Base-by-base conservation (phyloP, 2,797 vertebrate genomes). In the Anguilla anguilla region DNA sequence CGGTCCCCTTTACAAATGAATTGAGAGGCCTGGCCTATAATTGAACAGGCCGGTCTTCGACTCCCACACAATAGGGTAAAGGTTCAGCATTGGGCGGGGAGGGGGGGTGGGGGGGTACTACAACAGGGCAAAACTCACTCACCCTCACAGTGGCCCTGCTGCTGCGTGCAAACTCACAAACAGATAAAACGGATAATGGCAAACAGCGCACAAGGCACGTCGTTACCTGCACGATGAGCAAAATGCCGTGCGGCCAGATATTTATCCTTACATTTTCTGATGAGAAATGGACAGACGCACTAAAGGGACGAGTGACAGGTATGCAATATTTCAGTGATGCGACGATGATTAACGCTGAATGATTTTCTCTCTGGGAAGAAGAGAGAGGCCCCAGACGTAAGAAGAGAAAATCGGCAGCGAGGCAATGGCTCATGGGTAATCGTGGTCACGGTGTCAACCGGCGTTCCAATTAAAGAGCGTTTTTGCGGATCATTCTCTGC, bases 381-480 rank as follows among this genome's bases (percentile, higher is more conserved):
- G 64, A 6, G 39, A 59, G 53, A 25, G 86, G 81, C 67, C 92
- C 94, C 90, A 86, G 91, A 94, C 93, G 93, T 92, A 94, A 92
- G 91, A 94, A 95, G 91, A 94, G 31, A 46, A 77, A 84, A 84
- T 85, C 57, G 85, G 77, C 79, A 77, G 79, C 10, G 51, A 59
- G 57, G 94, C 92, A 93, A 93, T 95, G 95, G 95, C 95, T 95
- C 95, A 95, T 95, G 94, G 94, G 96, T 95, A 96, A 95, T 95
- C 95, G 93, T 93, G 96, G 95, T 94, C 95, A 95, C 92, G 91
- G 93, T 96, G 96, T 97, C 96, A 96, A 96, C 94, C 93, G 94
- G 95, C 92, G 94, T 95, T 95, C 95, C 96, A 96, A 96, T 97
- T 97, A 96, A 96, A 96, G 94, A 94, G 88, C 95, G 94, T 96